phyloP scores from a whole-genome alignment of 2,113 vertebrate genomes.

The Hydropotes inermis region DNA sequence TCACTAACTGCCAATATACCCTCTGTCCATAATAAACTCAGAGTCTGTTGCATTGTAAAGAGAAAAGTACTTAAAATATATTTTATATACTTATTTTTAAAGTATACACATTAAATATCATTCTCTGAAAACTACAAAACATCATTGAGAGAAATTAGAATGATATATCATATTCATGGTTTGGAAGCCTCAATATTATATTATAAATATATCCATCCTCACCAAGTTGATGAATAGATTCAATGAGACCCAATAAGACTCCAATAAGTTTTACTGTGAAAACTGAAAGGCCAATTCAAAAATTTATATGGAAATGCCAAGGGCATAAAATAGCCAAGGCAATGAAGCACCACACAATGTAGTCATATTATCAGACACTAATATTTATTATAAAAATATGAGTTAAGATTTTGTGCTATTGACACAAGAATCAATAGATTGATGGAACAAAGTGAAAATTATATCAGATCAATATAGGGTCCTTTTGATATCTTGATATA shows the following conservation, averaged over 20 bases:
- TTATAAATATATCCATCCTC: background rate
- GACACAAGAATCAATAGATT: background rate
- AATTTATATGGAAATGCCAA: background rate
- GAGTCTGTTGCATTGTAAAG: background rate
- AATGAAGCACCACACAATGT: background rate
- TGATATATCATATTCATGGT: background rate
- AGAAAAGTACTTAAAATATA: background rate
- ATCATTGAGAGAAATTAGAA: background rate
- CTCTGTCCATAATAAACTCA: background rate
- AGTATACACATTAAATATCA: background rate
- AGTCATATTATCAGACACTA: background rate
- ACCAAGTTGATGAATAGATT: background rate
- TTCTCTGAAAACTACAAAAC: background rate
- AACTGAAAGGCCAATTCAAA: background rate
- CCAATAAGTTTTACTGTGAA: background rate
- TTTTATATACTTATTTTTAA: constrained; percentile 23
- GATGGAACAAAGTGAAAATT: background rate
- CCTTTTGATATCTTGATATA: background rate
- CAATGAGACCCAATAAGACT: background rate
- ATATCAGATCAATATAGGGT: background rate
- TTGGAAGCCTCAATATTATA: background rate
- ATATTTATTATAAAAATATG: background rate
- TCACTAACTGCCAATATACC: background rate
- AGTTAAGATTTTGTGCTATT: background rate
- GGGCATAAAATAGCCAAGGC: background rate